Conservation (phyloP, 2,797 vertebrate species). For the Tokudaia muenninki region DNA sequence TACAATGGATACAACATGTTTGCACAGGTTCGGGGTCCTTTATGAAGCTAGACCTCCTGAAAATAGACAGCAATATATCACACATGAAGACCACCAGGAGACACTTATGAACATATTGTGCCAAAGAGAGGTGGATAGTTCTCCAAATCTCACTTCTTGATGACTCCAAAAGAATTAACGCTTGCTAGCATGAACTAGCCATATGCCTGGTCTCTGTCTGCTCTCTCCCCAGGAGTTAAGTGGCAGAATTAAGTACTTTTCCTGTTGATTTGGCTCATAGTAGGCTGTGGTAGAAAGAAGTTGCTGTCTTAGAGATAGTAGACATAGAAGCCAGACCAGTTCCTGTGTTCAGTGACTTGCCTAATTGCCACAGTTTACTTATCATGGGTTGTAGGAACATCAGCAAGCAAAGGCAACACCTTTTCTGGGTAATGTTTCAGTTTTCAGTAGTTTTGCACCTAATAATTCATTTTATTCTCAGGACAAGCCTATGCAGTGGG, state of each 20-base stretch:
- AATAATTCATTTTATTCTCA: conserved; percentile 42
- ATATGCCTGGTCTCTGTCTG: not conserved
- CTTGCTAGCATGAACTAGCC: not conserved
- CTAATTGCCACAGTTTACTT: not conserved
- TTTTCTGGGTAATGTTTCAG: not conserved
- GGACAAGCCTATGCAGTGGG: not conserved
- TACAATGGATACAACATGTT: too few relatives aligned
- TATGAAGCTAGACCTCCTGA: not conserved
- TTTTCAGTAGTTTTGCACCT: not conserved
- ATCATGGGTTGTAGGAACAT: not conserved
- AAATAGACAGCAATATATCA: not conserved
- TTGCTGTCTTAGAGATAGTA: not conserved
- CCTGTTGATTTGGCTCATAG: not conserved
- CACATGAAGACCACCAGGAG: not conserved
- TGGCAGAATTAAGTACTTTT: not conserved
- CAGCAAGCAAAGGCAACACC: fast-evolving
- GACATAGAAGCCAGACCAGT: not conserved
- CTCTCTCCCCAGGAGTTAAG: not conserved
- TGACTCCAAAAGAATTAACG: not conserved
- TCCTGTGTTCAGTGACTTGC: not conserved
- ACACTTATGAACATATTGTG: fast-evolving
- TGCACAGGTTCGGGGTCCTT: not conserved
- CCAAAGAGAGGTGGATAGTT: not conserved
- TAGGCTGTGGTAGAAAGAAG: not conserved
- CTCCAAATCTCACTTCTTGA: not conserved